Percentiles rank a stretch among this genome's conserved stretches.
Evolutionary conservation across 2,888 invertebrate species (phyloP).

Genomic region (Ferrisia virgata): DNA sequence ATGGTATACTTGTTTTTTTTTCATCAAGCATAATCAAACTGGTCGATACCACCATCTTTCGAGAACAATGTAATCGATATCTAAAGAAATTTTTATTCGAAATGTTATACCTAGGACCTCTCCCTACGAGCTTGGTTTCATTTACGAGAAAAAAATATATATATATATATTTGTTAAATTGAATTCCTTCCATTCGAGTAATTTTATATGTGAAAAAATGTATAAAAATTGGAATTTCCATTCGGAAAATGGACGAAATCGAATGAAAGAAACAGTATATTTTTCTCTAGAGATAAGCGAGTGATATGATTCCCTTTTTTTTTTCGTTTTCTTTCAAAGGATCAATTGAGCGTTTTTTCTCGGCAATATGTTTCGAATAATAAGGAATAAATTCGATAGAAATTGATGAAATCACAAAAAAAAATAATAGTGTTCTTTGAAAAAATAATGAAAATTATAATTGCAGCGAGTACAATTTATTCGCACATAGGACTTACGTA

Average conservation of each 20-base stretch:
- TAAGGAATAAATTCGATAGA: background rate
- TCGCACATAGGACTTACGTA: no score
- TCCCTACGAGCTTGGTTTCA: background rate
- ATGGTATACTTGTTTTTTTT: background rate
- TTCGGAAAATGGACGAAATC: constrained; percentile 6
- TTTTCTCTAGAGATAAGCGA: background rate
- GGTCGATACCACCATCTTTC: no score
- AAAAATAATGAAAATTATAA: no score
- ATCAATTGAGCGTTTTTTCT: background rate
- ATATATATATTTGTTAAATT: background rate
- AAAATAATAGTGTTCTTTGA: no score
- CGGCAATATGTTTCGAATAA: background rate
- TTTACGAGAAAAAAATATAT: background rate
- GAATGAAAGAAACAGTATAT: background rate
- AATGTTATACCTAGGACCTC: background rate
- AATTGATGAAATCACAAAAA: background rate
- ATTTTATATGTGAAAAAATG: background rate
- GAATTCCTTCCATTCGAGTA: constrained; percentile 1
- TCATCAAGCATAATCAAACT: no score
- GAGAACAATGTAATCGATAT: background rate
- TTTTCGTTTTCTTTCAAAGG: background rate
- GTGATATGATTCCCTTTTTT: background rate
- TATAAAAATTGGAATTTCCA: constrained; percentile 12
- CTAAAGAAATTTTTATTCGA: background rate
- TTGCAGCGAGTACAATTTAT: no score